Conservation (phyloP, 53 echinoderm and acorn worm genomes). For the Zoroaster sp. region DNA sequence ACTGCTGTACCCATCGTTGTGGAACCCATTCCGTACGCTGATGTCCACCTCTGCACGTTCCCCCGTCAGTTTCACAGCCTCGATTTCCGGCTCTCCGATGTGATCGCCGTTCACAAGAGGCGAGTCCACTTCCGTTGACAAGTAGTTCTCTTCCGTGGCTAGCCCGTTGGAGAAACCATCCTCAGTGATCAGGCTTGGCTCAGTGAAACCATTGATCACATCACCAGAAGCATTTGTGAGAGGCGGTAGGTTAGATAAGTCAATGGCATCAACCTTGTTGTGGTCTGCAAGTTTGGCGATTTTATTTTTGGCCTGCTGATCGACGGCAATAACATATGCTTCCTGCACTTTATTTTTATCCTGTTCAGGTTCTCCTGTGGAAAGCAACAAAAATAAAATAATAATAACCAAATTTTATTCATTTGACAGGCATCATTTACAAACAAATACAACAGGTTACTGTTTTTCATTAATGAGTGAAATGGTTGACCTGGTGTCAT, state of each 20-base stretch:
- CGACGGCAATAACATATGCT: slow-evolving; percentile 95
- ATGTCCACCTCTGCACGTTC: background rate
- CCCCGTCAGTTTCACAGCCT: slow-evolving; percentile 11
- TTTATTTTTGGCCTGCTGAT: slow-evolving; percentile 81
- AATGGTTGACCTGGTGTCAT: too few relatives aligned
- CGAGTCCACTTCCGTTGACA: background rate
- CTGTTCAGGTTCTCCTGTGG: slow-evolving; percentile 70
- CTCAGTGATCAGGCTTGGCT: slow-evolving; percentile 28
- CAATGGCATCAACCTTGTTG: slow-evolving; percentile 74
- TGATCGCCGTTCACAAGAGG: slow-evolving; percentile 50
- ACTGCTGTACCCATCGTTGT: slow-evolving; percentile 51
- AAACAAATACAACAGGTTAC: too few relatives aligned
- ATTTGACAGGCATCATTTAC: background rate
- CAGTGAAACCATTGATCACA: slow-evolving; percentile 65
- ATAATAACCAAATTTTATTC: background rate
- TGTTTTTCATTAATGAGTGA: too few relatives aligned
- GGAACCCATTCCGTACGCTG: slow-evolving; percentile 1
- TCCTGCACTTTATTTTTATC: slow-evolving; percentile 84
- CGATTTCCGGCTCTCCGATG: slow-evolving; percentile 33
- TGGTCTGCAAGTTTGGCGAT: slow-evolving; percentile 70
- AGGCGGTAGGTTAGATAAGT: slow-evolving; percentile 64
- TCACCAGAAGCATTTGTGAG: slow-evolving; percentile 56
- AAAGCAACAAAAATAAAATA: slow-evolving; percentile 2
- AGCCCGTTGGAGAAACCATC: slow-evolving; percentile 11
- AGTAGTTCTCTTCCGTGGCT: background rate